A percentile compares a stretch with the other conserved stretches of the same genome.
Evolutionary conservation across 2,797 vertebrate species (phyloP).

Genomic region (Eupleurogrammus muticus): DNA sequence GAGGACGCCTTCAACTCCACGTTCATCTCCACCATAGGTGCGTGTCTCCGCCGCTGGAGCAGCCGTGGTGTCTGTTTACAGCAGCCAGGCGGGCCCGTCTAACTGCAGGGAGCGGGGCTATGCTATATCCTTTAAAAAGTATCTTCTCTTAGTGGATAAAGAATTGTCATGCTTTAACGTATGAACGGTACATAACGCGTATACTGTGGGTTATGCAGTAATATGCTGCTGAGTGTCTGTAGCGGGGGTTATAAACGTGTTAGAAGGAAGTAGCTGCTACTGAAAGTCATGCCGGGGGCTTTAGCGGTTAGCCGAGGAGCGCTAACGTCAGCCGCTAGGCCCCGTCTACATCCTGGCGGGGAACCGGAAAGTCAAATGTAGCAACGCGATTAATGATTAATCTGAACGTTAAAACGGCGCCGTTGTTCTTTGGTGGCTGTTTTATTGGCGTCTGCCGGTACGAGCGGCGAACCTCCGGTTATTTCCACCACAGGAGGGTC

Average conservation of each 20-base stretch:
- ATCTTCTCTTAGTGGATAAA: constrained; percentile 7
- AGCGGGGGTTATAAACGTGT: fast-evolving
- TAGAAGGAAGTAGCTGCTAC: no score
- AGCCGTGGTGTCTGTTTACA: constrained; percentile 55
- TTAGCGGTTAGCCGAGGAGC: constrained; percentile 29
- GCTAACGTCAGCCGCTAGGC: constrained; percentile 21
- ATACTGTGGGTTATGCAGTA: neutral
- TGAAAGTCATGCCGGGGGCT: constrained; percentile 33
- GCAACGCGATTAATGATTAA: neutral
- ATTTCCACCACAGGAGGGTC: fast-evolving
- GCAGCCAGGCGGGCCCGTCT: constrained; percentile 48
- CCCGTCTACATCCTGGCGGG: constrained; percentile 41
- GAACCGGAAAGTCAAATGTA: constrained; percentile 42
- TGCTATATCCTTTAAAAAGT: constrained; percentile 3
- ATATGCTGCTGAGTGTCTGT: neutral
- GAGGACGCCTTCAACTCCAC: constrained; percentile 98
- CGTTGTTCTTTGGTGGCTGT: neutral
- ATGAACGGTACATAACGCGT: neutral
- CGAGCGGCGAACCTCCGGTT: neutral
- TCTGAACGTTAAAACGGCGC: neutral
- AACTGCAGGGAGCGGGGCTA: constrained; percentile 57
- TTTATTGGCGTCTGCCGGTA: fast-evolving
- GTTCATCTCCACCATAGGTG: constrained; percentile 98
- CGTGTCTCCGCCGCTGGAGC: neutral
- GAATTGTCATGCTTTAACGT: fast-evolving